phyloP scores from a whole-genome alignment of 1,140 invertebrate genomes.

The Euwallacea similis region DNA sequence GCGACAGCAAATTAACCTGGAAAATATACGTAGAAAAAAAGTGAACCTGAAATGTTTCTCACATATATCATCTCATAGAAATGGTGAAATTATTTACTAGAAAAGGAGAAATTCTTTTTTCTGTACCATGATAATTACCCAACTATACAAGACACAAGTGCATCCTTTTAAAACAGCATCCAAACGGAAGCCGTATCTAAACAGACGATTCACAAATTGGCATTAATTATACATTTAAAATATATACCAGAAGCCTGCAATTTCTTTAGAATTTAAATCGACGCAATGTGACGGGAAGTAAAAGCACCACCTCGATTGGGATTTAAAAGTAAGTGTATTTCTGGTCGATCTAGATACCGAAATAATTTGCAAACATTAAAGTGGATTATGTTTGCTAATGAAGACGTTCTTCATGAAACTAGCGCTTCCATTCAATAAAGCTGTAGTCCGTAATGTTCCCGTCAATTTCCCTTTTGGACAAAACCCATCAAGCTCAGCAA shows the following conservation, averaged over 20 bases:
- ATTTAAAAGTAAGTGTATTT: not conserved
- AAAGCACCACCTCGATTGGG: conserved; percentile 18
- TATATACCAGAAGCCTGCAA: conserved; percentile 1
- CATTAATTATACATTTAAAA: conserved; percentile 20
- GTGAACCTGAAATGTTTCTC: too few relatives aligned
- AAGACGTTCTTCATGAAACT: too few relatives aligned
- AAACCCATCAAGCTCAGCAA: conserved; percentile 8
- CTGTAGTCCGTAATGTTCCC: not conserved
- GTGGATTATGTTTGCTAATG: too few relatives aligned
- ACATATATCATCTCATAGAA: too few relatives aligned
- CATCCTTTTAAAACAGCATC: not conserved
- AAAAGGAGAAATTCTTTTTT: too few relatives aligned
- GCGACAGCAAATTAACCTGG: too few relatives aligned
- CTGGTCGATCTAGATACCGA: conserved; percentile 14
- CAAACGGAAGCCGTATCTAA: conserved; percentile 11
- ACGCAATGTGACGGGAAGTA: conserved; percentile 26
- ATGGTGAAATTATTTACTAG: too few relatives aligned
- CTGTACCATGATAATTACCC: too few relatives aligned
- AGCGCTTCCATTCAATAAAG: too few relatives aligned
- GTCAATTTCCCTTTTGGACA: conserved; percentile 9
- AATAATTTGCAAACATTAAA: not conserved
- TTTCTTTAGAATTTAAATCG: conserved; percentile 14
- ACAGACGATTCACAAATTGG: conserved; percentile 8
- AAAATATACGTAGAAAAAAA: too few relatives aligned
- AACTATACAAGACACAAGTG: too few relatives aligned